These are phyloP conservation scores for Forbesichthys papilliferus DNA, from an alignment of 2,113 vertebrate genomes.

Conservation along the genomic window DNA sequence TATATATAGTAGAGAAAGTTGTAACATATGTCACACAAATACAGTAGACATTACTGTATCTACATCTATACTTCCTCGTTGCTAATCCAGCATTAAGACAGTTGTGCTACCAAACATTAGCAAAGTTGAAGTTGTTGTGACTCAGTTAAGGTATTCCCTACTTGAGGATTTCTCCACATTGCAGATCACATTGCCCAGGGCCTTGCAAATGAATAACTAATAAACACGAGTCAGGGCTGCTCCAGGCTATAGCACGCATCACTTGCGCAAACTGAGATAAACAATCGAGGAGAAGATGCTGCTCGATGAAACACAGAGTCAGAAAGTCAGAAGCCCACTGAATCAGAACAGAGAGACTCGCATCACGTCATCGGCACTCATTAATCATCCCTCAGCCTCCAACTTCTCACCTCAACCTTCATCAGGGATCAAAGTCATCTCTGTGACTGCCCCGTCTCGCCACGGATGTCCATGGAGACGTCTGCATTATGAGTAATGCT, in stretches of 20 bases:
- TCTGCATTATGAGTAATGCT: constrained; percentile 55
- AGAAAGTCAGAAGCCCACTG: constrained; percentile 56
- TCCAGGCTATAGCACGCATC: constrained; percentile 63
- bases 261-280: constrained; percentile 62
- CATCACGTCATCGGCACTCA: constrained; percentile 43
- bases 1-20: background rate
- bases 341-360: constrained; percentile 54
- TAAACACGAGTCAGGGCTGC: constrained; percentile 63
- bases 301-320: constrained; percentile 1
- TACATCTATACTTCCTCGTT: constrained; percentile 3
- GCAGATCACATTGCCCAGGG: constrained; percentile 53
- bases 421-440: constrained; percentile 54
- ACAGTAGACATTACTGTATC: background rate
- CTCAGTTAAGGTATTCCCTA: constrained; percentile 43
- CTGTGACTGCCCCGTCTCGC: constrained; percentile 24
- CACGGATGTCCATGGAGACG: constrained; percentile 40
- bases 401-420: constrained; percentile 52
- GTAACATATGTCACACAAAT: background rate
- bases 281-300: constrained; percentile 49
- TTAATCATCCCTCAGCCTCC: constrained; percentile 43
- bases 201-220: constrained; percentile 72
- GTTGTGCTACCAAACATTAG: constrained; percentile 33
- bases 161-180: constrained; percentile 51
- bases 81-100: constrained; percentile 15
- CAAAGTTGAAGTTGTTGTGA: constrained; percentile 25